These are phyloP conservation scores for Damaliscus lunatus DNA, from an alignment of 2,113 vertebrate genomes.

Conservation along the genomic window DNA sequence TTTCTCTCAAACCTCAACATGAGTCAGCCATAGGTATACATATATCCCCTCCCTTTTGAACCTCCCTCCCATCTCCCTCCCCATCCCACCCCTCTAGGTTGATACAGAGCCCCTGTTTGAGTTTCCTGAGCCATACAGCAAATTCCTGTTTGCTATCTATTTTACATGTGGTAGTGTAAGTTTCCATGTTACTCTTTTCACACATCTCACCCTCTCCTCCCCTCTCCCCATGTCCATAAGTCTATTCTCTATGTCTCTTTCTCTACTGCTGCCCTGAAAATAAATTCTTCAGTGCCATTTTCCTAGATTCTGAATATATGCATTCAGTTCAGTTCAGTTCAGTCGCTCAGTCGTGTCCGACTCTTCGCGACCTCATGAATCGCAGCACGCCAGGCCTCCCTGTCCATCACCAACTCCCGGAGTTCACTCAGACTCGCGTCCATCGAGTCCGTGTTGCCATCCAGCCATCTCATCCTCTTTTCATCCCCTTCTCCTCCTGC, in stretches of 20 bases:
- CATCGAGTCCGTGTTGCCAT: no score
- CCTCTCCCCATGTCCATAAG: not conserved
- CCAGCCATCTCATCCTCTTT: no score
- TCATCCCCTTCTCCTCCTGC: no score
- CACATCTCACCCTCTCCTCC: not conserved
- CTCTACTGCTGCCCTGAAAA: not conserved
- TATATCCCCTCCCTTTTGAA: not conserved
- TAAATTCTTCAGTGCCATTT: not conserved
- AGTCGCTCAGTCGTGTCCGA: no score
- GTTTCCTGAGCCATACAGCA: not conserved
- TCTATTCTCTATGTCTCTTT: not conserved
- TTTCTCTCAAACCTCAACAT: not conserved
- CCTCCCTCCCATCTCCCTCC: not conserved
- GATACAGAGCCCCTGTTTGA: not conserved
- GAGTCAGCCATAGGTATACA: not conserved
- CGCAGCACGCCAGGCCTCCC: no score
- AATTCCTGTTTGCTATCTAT: rapidly evolving
- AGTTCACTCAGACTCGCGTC: no score
- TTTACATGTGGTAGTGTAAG: not conserved
- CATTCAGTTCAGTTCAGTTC: not conserved
- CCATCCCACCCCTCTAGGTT: not conserved
- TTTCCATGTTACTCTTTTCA: not conserved
- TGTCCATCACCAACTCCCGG: no score
- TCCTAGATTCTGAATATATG: not conserved
- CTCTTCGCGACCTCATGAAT: no score